phyloP scores from a whole-genome alignment of 2,888 invertebrate genomes.

The Lasioglossum pauxillum region DNA sequence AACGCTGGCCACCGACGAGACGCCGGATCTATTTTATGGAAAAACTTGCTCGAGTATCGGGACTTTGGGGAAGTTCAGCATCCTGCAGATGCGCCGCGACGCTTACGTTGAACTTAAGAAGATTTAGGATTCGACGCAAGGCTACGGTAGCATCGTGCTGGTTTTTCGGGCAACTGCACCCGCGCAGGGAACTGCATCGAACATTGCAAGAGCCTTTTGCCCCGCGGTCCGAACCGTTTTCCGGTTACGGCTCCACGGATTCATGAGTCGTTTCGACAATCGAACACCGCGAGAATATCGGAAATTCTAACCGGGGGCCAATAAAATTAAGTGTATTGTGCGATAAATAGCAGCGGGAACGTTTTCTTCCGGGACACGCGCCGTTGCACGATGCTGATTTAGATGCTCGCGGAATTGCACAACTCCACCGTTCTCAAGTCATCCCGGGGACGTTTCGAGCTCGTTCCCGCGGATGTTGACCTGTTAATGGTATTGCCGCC shows the following conservation, averaged over 20 bases:
- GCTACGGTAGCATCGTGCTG: conserved; percentile 11
- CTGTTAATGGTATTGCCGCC: conserved; percentile 1
- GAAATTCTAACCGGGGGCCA: conserved; percentile 1
- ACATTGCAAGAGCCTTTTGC: background rate
- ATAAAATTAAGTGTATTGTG: conserved; percentile 17
- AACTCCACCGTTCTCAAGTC: background rate
- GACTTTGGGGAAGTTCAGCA: conserved; percentile 56
- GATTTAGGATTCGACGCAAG: conserved; percentile 60
- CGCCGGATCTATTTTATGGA: conserved; percentile 53
- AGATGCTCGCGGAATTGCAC: background rate
- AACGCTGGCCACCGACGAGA: background rate
- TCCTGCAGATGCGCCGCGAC: conserved; percentile 63
- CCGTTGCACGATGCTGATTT: conserved; percentile 2
- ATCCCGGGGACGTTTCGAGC: background rate
- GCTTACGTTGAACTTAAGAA: conserved; percentile 61
- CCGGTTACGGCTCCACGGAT: conserved; percentile 10
- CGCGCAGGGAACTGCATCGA: background rate
- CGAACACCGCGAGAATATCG: background rate
- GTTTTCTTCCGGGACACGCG: background rate
- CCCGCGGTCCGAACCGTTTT: background rate
- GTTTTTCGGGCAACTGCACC: conserved; percentile 9
- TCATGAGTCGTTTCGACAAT: conserved; percentile 12
- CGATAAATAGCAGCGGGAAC: conserved; percentile 1
- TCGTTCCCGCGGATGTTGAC: background rate
- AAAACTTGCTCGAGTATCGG: conserved; percentile 60